Percentiles rank a stretch among this genome's conserved stretches.
Evolutionary conservation across 2,888 invertebrate species (phyloP).

Genomic region (Ophion obscuratus): DNA sequence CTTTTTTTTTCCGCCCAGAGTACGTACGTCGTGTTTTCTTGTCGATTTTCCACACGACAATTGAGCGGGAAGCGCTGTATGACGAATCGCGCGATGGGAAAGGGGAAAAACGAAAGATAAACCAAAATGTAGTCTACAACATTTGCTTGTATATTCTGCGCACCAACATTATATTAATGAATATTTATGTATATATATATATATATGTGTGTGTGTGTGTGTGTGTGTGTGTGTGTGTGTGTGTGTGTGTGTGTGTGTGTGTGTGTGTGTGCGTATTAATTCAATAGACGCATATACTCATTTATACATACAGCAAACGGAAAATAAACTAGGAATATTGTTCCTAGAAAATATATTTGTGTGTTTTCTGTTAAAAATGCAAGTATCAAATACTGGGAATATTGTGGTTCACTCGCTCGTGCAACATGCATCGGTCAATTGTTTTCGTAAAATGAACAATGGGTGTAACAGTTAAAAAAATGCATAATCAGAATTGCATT

Average conservation of each 20-base stretch:
- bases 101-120: neutral
- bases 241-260: no score
- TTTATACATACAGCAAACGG: constrained; percentile 62
- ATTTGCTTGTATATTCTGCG: constrained; percentile 80
- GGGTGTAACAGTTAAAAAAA: no score
- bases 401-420: neutral
- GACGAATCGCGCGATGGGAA: neutral
- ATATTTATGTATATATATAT: constrained; percentile 61
- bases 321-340: constrained; percentile 4
- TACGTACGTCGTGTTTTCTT: neutral
- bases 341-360: neutral
- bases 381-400: neutral
- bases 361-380: neutral
- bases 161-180: constrained; percentile 68
- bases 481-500: no score
- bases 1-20: constrained; percentile 13
- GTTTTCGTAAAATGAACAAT: no score
- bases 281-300: constrained; percentile 27
- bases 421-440: no score
- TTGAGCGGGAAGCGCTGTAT: neutral
- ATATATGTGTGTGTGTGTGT: constrained; percentile 61
- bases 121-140: constrained; percentile 64
- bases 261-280: neutral
- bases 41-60: neutral
- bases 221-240: no score